Evolutionary conservation across 2,113 vertebrate species (phyloP).

Genomic region (Mesitornis unicolor): DNA sequence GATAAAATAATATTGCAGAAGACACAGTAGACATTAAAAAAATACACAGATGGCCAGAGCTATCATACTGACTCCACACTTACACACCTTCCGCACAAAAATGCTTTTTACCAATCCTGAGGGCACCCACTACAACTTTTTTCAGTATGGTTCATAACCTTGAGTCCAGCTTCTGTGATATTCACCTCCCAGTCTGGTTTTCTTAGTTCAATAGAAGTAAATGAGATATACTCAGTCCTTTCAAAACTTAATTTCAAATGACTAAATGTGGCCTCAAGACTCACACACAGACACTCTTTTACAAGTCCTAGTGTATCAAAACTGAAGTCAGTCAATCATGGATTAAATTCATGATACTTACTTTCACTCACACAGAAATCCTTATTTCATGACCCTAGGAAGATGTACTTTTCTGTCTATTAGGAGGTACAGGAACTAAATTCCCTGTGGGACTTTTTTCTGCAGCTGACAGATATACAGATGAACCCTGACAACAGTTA

Average conservation of each 20-base stretch:
- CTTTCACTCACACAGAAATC: not conserved
- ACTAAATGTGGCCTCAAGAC: not conserved
- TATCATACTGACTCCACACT: not conserved
- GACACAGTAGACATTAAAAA: not conserved
- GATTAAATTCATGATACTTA: not conserved
- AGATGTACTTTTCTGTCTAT: not conserved
- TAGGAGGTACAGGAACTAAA: not conserved
- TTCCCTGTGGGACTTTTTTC: not conserved
- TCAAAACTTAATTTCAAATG: not conserved
- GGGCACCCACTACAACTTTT: rapidly evolving
- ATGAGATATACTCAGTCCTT: not conserved
- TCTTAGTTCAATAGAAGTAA: not conserved
- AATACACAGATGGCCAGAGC: not conserved
- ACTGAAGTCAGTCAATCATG: not conserved
- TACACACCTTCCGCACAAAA: not conserved
- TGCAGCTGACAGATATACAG: not conserved
- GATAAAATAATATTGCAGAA: not conserved
- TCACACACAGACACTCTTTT: not conserved
- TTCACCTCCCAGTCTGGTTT: not conserved
- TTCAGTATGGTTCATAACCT: not conserved
- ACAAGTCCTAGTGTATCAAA: not conserved
- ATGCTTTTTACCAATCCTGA: not conserved
- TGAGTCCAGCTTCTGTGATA: not conserved
- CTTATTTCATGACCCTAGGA: not conserved
- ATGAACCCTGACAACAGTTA: not conserved